Base-by-base conservation (phyloP, 2,888 invertebrate species). In the Anthrax anthrax region DNA sequence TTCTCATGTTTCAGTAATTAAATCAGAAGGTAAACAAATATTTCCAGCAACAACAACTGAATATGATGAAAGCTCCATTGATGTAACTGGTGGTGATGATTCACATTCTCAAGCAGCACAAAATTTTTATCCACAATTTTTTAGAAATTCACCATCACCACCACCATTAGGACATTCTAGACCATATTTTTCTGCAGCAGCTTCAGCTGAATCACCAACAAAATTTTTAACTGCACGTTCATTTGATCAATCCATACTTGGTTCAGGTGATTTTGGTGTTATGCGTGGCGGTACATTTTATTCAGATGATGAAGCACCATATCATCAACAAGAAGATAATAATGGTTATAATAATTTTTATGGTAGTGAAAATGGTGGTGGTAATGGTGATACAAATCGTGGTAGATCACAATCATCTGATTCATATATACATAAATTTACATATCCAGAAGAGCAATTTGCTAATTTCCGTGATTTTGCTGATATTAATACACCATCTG, bases 401-500 rank as follows among this genome's bases (percentile, higher is more conserved):
- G 81, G 81, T 16, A 74, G 84, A 41, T 80, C 84, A 0, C 74
- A 77, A 53, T 74, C 77, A 1, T 32, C 29, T 32, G 85, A 86
- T 58, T 82, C 84, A 0, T 64, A 62, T 43, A 50, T 63, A 4
- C 61, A 66, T 47, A 76, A 80, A 58, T 81, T 81, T 5, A 82
- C 83, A 43, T 80, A 82, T 54, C 78, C 83, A 23, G 79, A 81
- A 48, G 87, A 89, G 58, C 89, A 89, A 59, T 89, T 90, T 59
- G 86, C 87, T 5, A 87, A 89, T 61, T 90, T 90, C 70, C 76
- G 86, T 57, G 90, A 90, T 62, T 90, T 90, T 59, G 89, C 90
- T 1, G 90, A 90, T 57, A 89, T 90, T 46, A 89, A 88, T 51
- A 79, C 85, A 4, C 86, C 87, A 1, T 77, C 84, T 0, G 85